phyloP scores from a whole-genome alignment of 1,140 invertebrate species.

The Colletes gigas region DNA sequence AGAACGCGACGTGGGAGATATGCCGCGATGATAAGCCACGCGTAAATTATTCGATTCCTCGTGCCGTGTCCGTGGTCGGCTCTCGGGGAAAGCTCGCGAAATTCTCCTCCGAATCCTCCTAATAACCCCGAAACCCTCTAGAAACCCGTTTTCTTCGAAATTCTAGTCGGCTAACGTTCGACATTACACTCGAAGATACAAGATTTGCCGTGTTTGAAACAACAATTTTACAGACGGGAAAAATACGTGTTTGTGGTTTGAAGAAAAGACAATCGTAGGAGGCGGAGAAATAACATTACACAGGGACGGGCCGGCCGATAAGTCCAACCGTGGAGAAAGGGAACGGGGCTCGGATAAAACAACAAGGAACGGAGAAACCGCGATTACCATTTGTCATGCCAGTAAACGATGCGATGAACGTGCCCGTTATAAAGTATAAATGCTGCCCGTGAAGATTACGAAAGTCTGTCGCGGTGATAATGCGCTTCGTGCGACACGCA shows the following conservation, averaged over 20 bases:
- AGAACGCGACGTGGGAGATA: slow-evolving; percentile 8
- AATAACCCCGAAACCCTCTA: not conserved
- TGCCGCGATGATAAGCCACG: slow-evolving; percentile 7
- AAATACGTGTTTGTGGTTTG: slow-evolving; percentile 8
- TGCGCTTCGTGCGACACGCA: slow-evolving; percentile 61
- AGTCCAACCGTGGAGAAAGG: slow-evolving; percentile 36
- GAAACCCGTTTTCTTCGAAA: not conserved
- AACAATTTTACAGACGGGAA: not conserved
- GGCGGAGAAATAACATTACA: slow-evolving; percentile 59
- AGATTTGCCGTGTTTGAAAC: not conserved
- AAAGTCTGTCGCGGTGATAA: slow-evolving; percentile 61
- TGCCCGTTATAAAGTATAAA: slow-evolving; percentile 61
- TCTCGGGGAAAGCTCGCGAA: not conserved
- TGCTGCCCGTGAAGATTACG: slow-evolving; percentile 60
- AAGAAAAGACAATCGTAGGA: slow-evolving; percentile 55
- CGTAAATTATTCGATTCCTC: slow-evolving; percentile 33
- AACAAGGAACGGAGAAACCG: slow-evolving; percentile 56
- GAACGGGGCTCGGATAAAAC: slow-evolving; percentile 54
- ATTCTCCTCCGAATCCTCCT: not conserved
- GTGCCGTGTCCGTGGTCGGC: not conserved
- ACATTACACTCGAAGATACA: not conserved
- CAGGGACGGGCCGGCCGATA: slow-evolving; percentile 47
- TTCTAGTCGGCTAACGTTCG: not conserved
- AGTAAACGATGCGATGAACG: slow-evolving; percentile 61
- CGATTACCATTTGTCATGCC: slow-evolving; percentile 66